Evolutionary conservation across 2,113 vertebrate species (phyloP).

Genomic region (Meriones unguiculatus): DNA sequence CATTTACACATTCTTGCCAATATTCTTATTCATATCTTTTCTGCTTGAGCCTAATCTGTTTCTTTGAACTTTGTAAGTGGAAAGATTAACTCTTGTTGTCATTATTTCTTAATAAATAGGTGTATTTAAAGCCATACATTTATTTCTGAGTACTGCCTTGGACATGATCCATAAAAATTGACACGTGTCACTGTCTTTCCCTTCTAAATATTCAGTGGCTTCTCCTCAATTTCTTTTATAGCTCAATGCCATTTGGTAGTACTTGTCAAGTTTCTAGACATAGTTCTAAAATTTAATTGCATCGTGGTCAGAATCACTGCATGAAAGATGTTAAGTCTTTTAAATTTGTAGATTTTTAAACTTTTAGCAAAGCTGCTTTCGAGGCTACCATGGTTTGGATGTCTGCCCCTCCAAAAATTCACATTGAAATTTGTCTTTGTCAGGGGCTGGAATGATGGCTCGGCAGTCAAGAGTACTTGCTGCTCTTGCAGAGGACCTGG

Average conservation of each 20-base stretch:
- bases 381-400: not conserved
- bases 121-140: slow-evolving; percentile 15
- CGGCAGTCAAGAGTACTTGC: no score
- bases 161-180: not conserved
- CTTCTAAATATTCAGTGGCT: not conserved
- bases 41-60: not conserved
- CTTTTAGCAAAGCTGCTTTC: not conserved
- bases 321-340: slow-evolving; percentile 2
- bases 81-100: not conserved
- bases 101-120: not conserved
- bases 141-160: not conserved
- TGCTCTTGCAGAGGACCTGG: not conserved
- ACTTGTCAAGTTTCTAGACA: not conserved
- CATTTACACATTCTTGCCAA: not conserved
- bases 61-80: not conserved
- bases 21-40: not conserved
- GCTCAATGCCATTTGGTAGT: not conserved
- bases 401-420: not conserved
- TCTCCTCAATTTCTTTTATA: slow-evolving; percentile 3
- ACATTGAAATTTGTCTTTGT: not conserved
- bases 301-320: not conserved
- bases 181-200: not conserved
- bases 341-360: not conserved
- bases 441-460: not conserved
- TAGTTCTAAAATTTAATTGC: not conserved